Percentiles rank a stretch among this genome's conserved stretches.
phyloP scores from a whole-genome alignment of 2,888 invertebrate species.

The Tiliacea aurago region DNA sequence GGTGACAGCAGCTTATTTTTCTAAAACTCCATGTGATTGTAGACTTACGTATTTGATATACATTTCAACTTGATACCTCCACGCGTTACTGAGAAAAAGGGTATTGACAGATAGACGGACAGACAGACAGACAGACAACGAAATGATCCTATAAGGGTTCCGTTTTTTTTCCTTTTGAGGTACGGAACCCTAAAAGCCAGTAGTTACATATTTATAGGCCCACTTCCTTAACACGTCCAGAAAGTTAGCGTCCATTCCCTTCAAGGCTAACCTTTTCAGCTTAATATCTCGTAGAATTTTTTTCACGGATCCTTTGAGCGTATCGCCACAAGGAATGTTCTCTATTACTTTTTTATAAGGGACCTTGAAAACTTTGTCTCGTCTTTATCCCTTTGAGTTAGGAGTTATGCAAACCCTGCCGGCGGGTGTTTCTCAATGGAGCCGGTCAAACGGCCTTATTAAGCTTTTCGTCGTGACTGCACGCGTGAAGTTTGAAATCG shows the following conservation, averaged over 20 bases:
- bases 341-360: constrained; percentile 56
- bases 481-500: constrained; percentile 26
- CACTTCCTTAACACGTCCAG: constrained; percentile 43
- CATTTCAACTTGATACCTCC: too few relatives aligned
- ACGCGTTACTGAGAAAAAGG: too few relatives aligned
- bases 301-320: constrained; percentile 46
- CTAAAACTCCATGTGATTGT: too few relatives aligned
- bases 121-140: too few relatives aligned
- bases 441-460: constrained; percentile 48
- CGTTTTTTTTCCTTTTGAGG: too few relatives aligned
- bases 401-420: constrained; percentile 50
- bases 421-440: constrained; percentile 28
- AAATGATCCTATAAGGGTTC: too few relatives aligned
- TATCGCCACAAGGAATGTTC: constrained; percentile 54
- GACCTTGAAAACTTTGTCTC: constrained; percentile 61
- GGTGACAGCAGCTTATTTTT: too few relatives aligned
- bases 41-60: too few relatives aligned
- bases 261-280: constrained; percentile 45
- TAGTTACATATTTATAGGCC: constrained; percentile 47
- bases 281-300: constrained; percentile 56
- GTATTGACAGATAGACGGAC: too few relatives aligned
- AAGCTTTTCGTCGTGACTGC: constrained; percentile 21
- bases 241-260: constrained; percentile 46
- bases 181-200: too few relatives aligned
- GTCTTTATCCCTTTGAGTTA: constrained; percentile 55